Percentiles rank a stretch among this genome's conserved stretches.
These are phyloP conservation scores for Chionomys nivalis DNA, from an alignment of 2,113 vertebrate genomes.

Conservation along the genomic window DNA sequence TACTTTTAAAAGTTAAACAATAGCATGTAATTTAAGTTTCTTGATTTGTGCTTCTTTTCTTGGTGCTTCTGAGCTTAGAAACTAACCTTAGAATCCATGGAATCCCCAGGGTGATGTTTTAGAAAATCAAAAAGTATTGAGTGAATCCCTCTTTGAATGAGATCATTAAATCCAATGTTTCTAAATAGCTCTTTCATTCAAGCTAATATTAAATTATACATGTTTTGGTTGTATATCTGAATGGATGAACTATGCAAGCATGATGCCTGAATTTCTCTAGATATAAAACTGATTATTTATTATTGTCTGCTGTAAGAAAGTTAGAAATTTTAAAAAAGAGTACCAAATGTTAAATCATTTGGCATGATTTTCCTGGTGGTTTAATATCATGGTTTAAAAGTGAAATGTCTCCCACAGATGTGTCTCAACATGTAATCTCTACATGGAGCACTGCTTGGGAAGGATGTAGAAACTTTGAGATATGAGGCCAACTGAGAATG, in stretches of 20 bases:
- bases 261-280: not conserved
- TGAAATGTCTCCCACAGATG: not conserved
- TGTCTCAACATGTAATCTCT: not conserved
- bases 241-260: not conserved
- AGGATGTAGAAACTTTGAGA: not conserved
- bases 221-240: not conserved
- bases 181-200: not conserved
- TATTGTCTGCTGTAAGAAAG: not conserved
- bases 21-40: not conserved
- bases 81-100: not conserved
- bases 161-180: not conserved
- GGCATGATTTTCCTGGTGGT: not conserved
- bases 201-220: not conserved
- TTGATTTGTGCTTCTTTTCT: not conserved
- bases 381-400: not conserved
- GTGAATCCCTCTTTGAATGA: not conserved
- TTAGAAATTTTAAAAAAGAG: constrained; percentile 9
- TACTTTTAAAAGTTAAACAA: not conserved
- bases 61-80: not conserved
- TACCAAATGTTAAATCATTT: not conserved
- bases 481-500: not conserved
- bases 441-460: not conserved
- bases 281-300: not conserved
- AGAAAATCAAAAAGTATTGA: not conserved
- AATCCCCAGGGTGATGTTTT: not conserved